These are phyloP conservation scores for Cataglyphis livida DNA, from an alignment of 2,888 invertebrate species.

Conservation along the genomic window DNA sequence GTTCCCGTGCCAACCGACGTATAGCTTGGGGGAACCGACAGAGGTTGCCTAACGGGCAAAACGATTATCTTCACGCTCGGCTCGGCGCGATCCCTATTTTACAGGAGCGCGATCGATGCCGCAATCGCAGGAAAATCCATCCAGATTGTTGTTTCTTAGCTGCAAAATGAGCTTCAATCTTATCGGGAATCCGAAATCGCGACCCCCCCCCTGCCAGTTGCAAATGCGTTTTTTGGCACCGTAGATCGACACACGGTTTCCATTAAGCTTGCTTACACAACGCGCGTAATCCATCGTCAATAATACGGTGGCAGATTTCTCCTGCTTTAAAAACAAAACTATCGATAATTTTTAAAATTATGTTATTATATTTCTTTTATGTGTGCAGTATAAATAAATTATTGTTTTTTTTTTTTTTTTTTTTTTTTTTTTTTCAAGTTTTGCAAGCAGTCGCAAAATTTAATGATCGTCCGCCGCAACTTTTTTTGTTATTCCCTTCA, in stretches of 20 bases:
- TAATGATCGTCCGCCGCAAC: background rate
- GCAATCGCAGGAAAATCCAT: conserved; percentile 48
- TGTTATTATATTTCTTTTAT: background rate
- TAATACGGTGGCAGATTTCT: background rate
- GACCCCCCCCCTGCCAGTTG: background rate
- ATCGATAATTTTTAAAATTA: background rate
- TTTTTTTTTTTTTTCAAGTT: background rate
- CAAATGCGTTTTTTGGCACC: background rate
- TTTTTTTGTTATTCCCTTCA: background rate
- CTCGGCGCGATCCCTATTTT: conserved; percentile 67
- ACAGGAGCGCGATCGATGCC: conserved; percentile 65
- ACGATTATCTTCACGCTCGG: conserved; percentile 76
- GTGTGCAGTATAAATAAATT: background rate
- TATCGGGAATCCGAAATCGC: conserved; percentile 1
- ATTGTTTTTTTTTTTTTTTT: background rate
- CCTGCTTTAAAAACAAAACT: background rate
- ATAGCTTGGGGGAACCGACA: conserved; percentile 30
- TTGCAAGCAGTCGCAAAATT: background rate
- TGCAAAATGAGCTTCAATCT: conserved; percentile 14
- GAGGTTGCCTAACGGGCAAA: conserved; percentile 71
- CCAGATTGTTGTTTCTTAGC: conserved; percentile 5
- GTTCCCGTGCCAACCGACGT: conserved; percentile 33
- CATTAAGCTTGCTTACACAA: background rate
- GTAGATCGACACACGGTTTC: background rate
- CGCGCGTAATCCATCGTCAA: background rate